Conservation (phyloP, 2,888 invertebrate species). For the Lumbricus terrestris region DNA sequence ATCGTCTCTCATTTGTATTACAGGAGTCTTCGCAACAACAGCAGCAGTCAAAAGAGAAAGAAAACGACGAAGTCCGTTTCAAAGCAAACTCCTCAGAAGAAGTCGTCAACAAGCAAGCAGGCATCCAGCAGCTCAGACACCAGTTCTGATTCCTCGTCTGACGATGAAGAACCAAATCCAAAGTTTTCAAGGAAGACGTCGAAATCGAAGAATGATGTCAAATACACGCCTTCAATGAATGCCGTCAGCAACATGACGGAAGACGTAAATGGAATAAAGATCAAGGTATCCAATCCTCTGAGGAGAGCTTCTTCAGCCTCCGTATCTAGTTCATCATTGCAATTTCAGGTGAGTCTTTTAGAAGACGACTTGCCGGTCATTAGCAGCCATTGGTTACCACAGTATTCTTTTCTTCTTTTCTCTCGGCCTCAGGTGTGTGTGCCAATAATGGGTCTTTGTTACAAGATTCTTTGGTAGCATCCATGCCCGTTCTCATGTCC, state of each 20-base stretch:
- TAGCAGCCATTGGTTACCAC: no score
- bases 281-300: neutral
- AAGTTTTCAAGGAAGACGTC: neutral
- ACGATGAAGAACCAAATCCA: neutral
- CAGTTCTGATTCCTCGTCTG: neutral
- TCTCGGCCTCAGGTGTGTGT: no score
- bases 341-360: constrained; percentile 9
- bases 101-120: neutral
- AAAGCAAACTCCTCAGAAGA: neutral
- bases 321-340: neutral
- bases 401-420: no score
- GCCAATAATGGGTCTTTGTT: no score
- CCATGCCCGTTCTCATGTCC: no score
- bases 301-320: neutral
- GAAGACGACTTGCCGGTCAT: neutral
- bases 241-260: neutral
- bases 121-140: neutral
- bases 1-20: neutral
- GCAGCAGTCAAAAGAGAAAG: neutral
- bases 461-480: no score
- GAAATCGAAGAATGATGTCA: neutral
- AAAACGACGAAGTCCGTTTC: neutral
- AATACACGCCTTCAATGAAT: neutral
- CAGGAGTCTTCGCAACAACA: neutral
- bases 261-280: neutral